Evolutionary conservation across 2,888 invertebrate genomes (phyloP).

Genomic region (Rhopalosiphum nymphaeae): DNA sequence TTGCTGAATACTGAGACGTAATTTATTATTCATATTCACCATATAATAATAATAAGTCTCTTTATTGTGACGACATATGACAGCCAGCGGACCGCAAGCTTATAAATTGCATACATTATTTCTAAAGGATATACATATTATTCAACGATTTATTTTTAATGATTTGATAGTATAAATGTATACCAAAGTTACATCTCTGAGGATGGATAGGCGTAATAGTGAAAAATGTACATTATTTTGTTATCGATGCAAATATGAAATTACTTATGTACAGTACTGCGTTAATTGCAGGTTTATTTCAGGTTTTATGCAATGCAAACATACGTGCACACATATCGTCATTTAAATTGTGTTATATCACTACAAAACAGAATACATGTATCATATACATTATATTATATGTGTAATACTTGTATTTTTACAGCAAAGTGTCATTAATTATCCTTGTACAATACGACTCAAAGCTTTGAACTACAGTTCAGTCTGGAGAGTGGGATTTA

Average conservation of each 20-base stretch:
- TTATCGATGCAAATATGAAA: not conserved
- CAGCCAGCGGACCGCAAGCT: conserved; percentile 30
- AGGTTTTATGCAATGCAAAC: not conserved
- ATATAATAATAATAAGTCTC: conserved; percentile 19
- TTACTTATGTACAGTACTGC: not conserved
- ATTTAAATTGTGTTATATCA: not conserved
- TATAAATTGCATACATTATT: conserved; percentile 24
- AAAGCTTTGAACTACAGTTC: not conserved
- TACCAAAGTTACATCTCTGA: not conserved
- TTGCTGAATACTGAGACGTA: conserved; percentile 23
- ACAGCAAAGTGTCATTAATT: not conserved
- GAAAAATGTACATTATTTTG: not conserved
- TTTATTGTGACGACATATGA: conserved; percentile 25
- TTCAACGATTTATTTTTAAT: conserved; percentile 27
- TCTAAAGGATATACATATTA: not conserved
- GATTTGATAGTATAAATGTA: not conserved
- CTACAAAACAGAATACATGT: not conserved
- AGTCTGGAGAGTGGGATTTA: not conserved
- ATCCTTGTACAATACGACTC: not conserved
- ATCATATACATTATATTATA: not conserved
- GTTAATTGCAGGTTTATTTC: not conserved
- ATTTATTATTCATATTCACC: conserved; percentile 41
- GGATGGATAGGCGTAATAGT: not conserved
- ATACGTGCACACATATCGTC: not conserved
- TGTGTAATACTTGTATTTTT: not conserved